Evolutionary conservation across 2,888 invertebrate genomes (phyloP).

Genomic region (Leucophenga maculata): DNA sequence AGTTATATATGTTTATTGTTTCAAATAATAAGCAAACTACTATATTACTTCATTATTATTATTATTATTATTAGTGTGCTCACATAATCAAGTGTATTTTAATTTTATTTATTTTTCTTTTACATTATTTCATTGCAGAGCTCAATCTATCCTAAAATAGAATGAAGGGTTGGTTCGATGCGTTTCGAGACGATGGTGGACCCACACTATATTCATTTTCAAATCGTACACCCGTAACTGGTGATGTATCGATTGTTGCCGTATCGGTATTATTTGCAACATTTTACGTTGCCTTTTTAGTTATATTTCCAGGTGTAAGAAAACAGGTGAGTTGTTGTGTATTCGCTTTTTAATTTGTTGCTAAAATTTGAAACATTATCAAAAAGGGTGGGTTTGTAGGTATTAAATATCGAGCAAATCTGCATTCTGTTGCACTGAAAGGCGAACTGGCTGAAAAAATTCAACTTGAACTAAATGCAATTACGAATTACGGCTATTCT

Average conservation of each 20-base stretch:
- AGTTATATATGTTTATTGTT: conserved; percentile 3
- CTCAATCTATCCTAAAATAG: conserved; percentile 66
- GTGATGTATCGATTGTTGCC: conserved; percentile 90
- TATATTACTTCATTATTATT: conserved; percentile 31
- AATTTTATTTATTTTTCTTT: conserved; percentile 39
- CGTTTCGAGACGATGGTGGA: conserved; percentile 96
- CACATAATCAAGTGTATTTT: neutral
- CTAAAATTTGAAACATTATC: too few relatives aligned
- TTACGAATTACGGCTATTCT: too few relatives aligned
- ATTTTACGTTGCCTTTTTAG: conserved; percentile 93
- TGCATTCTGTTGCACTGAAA: too few relatives aligned
- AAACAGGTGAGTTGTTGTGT: conserved; percentile 82
- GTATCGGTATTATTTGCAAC: conserved; percentile 91
- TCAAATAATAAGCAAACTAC: neutral
- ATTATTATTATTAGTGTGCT: conserved; percentile 1
- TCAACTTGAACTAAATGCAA: too few relatives aligned
- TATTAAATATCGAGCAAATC: too few relatives aligned
- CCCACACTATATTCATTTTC: conserved; percentile 96
- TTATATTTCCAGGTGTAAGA: conserved; percentile 95
- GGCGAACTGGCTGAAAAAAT: too few relatives aligned
- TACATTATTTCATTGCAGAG: conserved; percentile 56
- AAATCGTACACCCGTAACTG: conserved; percentile 95
- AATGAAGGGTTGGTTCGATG: conserved; percentile 98
- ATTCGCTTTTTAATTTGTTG: neutral
- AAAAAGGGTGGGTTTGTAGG: too few relatives aligned